Evolutionary conservation across 2,797 vertebrate species (phyloP), one percentile per base, ranked within the genome.

Genomic region (Anniella stebbinsi): DNA sequence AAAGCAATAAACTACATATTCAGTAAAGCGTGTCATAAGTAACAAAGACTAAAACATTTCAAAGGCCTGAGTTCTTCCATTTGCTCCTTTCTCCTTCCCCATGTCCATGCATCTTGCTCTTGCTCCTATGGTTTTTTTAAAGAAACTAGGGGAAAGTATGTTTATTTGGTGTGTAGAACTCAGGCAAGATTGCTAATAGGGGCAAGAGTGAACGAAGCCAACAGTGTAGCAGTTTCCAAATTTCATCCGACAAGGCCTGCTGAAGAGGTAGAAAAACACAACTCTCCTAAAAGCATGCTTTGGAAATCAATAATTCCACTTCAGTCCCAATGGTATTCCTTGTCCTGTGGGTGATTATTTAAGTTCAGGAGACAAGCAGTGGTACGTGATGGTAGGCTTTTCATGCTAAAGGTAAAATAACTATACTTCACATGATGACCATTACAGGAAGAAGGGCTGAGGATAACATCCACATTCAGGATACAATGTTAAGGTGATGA

Each of bases 141-240:
- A 89, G 23, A 70, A 72, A 80, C 66, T 0, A 10, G 33, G 17
- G 91, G 92, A 5, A 0, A 92, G 92, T 2, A 67, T 91, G 87
- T 57, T 80, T 48, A 41, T 0, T 13, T 15, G 72, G 82, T 78
- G 70, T 63, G 90, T 89, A 86, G 91, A 91, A 87, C 91, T 1
- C 78, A 90, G 25, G 95, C 96, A 93, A 90, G 94, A 77, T 8
- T 94, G 97, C 96, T 95, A 95, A 95, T 93, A 93, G 89, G 91
- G 87, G 30, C 38, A 93, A 94, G 92, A 93, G 96, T 96, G 54
- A 97, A 93, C 91, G 88, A 94, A 96, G 96, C 94, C 84, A 95
- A 95, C 96, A 17, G 95, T 95, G 96, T 95, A 41, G 95, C 4
- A 73, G 10, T 86, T 91, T 96, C 94, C 17, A 77, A 2, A 48